These are phyloP conservation scores for Bolborhynchus lineola DNA, from an alignment of 2,113 vertebrate species.

Conservation along the genomic window DNA sequence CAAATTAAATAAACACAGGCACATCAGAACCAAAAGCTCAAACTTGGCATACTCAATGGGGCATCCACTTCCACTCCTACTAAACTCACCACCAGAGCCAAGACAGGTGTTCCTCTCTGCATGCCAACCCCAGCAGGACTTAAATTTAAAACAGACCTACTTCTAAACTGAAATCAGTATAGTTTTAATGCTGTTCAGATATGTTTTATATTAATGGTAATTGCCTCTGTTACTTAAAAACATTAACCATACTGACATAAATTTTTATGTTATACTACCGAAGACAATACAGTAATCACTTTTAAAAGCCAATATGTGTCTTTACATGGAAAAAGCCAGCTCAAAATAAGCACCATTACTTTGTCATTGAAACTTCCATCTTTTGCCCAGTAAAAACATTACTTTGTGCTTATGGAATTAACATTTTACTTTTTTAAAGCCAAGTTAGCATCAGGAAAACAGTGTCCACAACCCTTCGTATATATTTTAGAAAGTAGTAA, in stretches of 20 bases:
- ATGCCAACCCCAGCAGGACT: not conserved
- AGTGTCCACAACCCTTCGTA: not conserved
- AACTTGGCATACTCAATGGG: not conserved
- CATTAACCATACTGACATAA: not conserved
- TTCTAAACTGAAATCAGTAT: not conserved
- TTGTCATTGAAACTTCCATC: not conserved
- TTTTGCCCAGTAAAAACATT: not conserved
- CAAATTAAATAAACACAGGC: not conserved
- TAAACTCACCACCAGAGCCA: not conserved
- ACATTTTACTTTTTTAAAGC: not conserved
- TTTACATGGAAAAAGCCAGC: not conserved
- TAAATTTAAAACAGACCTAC: not conserved
- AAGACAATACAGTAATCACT: not conserved
- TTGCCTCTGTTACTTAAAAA: constrained; percentile 5
- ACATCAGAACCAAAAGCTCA: not conserved
- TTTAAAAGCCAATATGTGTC: not conserved
- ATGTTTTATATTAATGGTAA: not conserved
- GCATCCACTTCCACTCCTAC: not conserved
- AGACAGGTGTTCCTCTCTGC: not conserved
- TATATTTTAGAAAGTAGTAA: not conserved
- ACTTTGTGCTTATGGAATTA: not conserved
- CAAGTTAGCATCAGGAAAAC: not conserved
- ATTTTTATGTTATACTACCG: not conserved
- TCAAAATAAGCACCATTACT: not conserved
- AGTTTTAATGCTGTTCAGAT: not conserved